These are phyloP conservation scores for Chelon auratus DNA, from an alignment of 2,797 vertebrate species.

Conservation along the genomic window DNA sequence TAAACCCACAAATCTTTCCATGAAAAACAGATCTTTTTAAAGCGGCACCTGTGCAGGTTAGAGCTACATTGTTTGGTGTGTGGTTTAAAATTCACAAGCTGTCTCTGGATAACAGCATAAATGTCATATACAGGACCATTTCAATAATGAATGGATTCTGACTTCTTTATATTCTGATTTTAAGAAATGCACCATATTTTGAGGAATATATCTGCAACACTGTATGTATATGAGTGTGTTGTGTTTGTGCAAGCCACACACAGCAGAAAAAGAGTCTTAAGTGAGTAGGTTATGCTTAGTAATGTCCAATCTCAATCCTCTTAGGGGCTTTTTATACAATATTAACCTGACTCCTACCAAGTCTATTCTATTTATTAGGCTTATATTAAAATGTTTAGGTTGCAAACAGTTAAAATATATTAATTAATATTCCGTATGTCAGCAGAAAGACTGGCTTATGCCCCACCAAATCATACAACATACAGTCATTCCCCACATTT, in stretches of 20 bases:
- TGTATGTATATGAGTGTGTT: neutral
- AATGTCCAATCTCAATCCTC: conserved; percentile 34
- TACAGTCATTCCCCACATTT: neutral
- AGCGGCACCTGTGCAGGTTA: neutral
- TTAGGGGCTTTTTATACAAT: conserved; percentile 21
- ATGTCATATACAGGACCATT: too few relatives aligned
- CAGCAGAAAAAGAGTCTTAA: conserved; percentile 1
- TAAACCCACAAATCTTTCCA: too few relatives aligned
- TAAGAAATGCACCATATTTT: too few relatives aligned
- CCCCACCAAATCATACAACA: too few relatives aligned
- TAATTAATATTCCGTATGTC: too few relatives aligned
- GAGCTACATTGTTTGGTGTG: too few relatives aligned
- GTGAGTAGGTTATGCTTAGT: neutral
- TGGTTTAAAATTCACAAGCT: neutral
- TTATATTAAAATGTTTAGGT: neutral
- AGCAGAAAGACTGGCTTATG: too few relatives aligned
- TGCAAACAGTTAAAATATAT: neutral
- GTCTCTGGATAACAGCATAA: neutral
- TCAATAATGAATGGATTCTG: too few relatives aligned
- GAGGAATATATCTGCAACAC: too few relatives aligned
- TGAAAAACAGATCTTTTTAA: neutral
- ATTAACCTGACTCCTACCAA: conserved; percentile 27
- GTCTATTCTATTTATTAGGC: conserved; percentile 6
- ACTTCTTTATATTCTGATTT: too few relatives aligned
- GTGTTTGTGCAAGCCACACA: neutral